Evolutionary conservation across 2,113 vertebrate species (phyloP).

Genomic region (Antennarius striatus): DNA sequence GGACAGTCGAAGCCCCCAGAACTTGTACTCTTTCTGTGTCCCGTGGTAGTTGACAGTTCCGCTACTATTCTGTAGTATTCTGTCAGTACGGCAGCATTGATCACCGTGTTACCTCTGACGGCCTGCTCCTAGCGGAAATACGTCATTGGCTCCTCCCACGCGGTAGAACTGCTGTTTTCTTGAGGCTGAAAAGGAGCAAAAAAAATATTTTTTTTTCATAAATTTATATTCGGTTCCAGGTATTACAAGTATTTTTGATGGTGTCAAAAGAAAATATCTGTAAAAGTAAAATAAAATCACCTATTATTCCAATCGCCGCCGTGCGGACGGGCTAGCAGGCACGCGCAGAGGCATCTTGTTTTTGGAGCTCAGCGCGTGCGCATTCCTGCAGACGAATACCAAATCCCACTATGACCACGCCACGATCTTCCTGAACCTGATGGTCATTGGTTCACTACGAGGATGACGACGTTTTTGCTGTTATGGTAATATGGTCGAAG

Average conservation of each 20-base stretch:
- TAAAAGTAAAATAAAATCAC: background rate
- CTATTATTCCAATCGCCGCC: constrained; percentile 31
- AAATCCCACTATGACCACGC: too few species aligned
- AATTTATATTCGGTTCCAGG: background rate
- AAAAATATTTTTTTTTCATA: background rate
- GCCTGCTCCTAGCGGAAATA: constrained; percentile 80
- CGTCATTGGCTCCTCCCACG: constrained; percentile 78
- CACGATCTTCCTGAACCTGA: too few species aligned
- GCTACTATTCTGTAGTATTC: constrained; percentile 11
- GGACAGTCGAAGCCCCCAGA: constrained; percentile 12
- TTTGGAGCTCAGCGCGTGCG: constrained; percentile 22
- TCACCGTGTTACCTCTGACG: constrained; percentile 61
- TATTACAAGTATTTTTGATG: background rate
- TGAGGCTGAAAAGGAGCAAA: constrained; percentile 8
- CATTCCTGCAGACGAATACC: background rate
- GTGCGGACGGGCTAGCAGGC: constrained; percentile 7
- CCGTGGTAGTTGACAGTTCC: constrained; percentile 13
- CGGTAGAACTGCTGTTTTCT: constrained; percentile 53
- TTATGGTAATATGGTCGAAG: too few species aligned
- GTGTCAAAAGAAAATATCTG: too few species aligned
- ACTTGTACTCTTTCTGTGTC: constrained; percentile 1
- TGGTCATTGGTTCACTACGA: too few species aligned
- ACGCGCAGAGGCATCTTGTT: constrained; percentile 55
- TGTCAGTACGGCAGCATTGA: constrained; percentile 41
- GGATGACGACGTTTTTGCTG: too few species aligned